These are phyloP conservation scores for Drosophila bunnanda DNA, from an alignment of 2,888 invertebrate genomes.

Conservation along the genomic window DNA sequence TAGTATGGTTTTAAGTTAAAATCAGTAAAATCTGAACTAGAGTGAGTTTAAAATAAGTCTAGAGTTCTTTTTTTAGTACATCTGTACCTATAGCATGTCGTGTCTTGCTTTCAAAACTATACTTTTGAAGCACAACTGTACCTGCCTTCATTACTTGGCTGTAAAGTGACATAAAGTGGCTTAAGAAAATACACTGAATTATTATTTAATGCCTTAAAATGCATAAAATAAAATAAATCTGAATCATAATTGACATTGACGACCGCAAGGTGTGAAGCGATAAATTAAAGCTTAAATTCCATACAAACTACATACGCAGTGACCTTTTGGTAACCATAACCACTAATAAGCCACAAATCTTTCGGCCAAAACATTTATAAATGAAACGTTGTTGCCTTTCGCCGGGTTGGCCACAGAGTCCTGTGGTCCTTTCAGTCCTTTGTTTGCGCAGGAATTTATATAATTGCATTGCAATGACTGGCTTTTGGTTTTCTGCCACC, in stretches of 20 bases:
- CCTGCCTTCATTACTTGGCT: neutral
- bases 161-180: neutral
- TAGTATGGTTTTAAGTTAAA: neutral
- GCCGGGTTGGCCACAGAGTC: neutral
- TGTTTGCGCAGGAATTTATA: slow-evolving; percentile 19
- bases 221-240: neutral
- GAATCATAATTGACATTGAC: neutral
- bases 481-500: slow-evolving; percentile 7
- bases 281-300: neutral
- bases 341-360: slow-evolving; percentile 14
- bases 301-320: neutral
- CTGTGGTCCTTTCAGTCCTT: neutral
- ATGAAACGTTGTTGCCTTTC: neutral
- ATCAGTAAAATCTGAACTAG: neutral
- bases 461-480: slow-evolving; percentile 48
- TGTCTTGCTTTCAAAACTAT: neutral
- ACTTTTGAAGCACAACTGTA: neutral
- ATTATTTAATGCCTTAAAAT: neutral
- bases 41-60: neutral
- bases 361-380: slow-evolving; percentile 1
- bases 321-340: neutral
- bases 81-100: neutral
- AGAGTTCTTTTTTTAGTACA: neutral
- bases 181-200: neutral
- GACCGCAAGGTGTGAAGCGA: neutral